Evolutionary conservation across 37 sponge, comb jelly and placozoan species (phyloP).

Genomic region (Eunapius fragilis): DNA sequence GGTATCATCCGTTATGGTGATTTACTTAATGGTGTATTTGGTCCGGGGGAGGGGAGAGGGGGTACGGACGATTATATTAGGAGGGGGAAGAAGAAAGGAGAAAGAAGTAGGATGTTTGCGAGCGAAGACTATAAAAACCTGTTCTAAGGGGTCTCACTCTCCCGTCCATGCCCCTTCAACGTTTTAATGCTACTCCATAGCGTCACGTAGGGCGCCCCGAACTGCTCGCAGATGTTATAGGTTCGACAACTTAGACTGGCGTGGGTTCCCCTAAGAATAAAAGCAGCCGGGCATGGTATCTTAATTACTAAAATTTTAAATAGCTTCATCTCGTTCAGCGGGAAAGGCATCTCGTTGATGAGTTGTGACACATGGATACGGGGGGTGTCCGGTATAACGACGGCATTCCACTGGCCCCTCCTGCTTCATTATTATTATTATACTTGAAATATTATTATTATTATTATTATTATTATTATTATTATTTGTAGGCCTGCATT

Average conservation of each 20-base stretch:
- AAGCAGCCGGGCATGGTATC: not conserved
- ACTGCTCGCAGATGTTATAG: not conserved
- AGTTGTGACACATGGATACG: not conserved
- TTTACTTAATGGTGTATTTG: constrained; percentile 2
- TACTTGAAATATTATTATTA: too few species aligned
- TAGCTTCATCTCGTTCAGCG: not conserved
- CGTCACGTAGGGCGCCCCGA: not conserved
- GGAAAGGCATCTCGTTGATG: not conserved
- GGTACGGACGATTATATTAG: too few species aligned
- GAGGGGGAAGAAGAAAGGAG: too few species aligned
- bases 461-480: too few species aligned
- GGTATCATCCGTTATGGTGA: constrained; percentile 19
- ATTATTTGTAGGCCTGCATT: constrained; percentile 64
- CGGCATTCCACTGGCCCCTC: not conserved
- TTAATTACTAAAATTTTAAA: not conserved
- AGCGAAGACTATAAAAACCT: not conserved
- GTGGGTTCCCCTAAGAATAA: not conserved
- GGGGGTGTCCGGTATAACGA: not conserved
- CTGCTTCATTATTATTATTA: too few species aligned
- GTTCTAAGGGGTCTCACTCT: too few species aligned
- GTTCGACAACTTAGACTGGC: not conserved
- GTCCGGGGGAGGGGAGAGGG: not conserved
- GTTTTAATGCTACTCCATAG: not conserved
- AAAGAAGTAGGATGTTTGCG: constrained; percentile 3
- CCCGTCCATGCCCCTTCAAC: not conserved